A percentile compares a stretch with the other conserved stretches of the same genome.
These are phyloP conservation scores for Melanophora roralis DNA, from an alignment of 2,888 invertebrate species.

Conservation along the genomic window DNA sequence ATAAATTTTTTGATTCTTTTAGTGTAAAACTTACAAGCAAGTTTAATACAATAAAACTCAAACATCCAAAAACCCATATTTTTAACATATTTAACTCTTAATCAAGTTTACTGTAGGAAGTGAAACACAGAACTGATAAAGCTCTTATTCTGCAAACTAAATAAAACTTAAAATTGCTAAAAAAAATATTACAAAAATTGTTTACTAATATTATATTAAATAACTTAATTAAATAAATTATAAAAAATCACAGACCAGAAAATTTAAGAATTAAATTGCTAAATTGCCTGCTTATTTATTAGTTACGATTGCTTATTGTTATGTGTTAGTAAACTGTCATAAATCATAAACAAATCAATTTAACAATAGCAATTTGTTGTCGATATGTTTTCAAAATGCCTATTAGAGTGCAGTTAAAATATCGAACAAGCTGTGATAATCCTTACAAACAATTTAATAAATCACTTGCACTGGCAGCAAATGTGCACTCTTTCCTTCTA, in stretches of 20 bases:
- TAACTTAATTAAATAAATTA: background rate
- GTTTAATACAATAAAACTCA: background rate
- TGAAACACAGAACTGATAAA: background rate
- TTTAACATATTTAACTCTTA: conserved; percentile 21
- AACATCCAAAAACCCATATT: background rate
- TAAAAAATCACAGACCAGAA: conserved; percentile 21
- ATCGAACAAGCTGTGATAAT: conserved; percentile 20
- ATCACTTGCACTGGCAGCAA: conserved; percentile 68
- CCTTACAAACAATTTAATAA: conserved; percentile 72
- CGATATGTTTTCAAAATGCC: conserved; percentile 29
- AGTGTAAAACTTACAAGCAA: no score
- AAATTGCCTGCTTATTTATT: background rate
- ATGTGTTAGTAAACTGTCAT: conserved; percentile 43
- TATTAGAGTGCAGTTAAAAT: no score
- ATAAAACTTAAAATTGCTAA: background rate
- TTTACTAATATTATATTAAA: background rate
- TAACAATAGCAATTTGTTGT: conserved; percentile 56
- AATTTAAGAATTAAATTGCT: conserved; percentile 16
- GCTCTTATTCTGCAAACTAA: background rate
- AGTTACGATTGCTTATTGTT: background rate
- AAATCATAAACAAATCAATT: conserved; percentile 63
- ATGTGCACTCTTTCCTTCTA: background rate
- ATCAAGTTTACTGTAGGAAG: background rate
- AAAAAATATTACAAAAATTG: no score
- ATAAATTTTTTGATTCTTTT: no score